Evolutionary conservation across 35 echinoderm and acorn worm genomes (phyloP), one percentile per base, ranked within the genome.

Genomic region (Nesometra sesokonis): DNA sequence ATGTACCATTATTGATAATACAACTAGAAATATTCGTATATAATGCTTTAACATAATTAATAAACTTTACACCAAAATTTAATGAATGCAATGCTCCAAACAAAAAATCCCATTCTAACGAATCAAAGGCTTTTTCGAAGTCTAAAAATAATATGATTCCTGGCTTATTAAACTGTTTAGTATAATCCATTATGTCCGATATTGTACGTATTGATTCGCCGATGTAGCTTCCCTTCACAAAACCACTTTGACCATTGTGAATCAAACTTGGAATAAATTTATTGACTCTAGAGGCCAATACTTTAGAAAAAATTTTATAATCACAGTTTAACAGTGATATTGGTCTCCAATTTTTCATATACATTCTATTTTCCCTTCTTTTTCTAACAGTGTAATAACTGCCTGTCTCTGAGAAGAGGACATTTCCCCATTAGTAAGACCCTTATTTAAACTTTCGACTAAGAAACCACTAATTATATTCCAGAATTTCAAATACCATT

Each of bases 401-500:
- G 78, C 78, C 27, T 80, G 78, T 80, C 78, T 80, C 27, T 80
- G 78, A 0, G 78, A 80, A 3, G 31, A 3, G 1, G 30, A 0
- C 78, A 80, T 80, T 80, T 32, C 32, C 31, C 78, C 78, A 0
- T 23, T 80, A 30, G 15, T 32, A 32, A 80, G 32, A 32, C 78
- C 78, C 32, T 32, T 80, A 80, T 80, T 80, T 9, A 78, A 27
- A 9, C 3, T 32, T 30, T 78, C 7, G 27, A 78, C 77, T 78
- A 78, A 5, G 4, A 27, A 9, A 9, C 7, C 3, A 32, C 77
- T 23, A 9, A 78, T 78, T 5, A 3, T 78, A 32, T 32, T 23
- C 77, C 77, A 78, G 31, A 78, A 78, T 27, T 78, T n/a, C 23
- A 78, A n/a, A 78, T 78, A 78, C 77, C 77, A 78, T 78, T 78